Evolutionary conservation across 2,888 invertebrate species (phyloP).

Genomic region (Chesias legatella): DNA sequence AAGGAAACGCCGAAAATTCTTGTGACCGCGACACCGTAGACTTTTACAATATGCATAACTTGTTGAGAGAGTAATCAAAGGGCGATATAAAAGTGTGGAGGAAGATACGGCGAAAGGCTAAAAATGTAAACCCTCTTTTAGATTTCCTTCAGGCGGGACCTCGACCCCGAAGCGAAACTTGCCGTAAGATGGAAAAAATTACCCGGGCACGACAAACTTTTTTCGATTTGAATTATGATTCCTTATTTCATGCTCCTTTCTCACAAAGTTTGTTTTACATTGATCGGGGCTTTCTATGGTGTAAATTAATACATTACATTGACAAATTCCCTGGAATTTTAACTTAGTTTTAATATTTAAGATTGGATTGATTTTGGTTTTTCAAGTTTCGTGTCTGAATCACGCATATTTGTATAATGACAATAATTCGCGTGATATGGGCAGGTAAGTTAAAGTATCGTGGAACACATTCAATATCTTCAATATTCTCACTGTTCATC

Average conservation of each 20-base stretch:
- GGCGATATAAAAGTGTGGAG: constrained; percentile 77
- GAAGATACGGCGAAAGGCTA: constrained; percentile 77
- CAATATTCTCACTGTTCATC: too few relatives aligned
- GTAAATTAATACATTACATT: constrained; percentile 57
- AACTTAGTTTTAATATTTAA: too few relatives aligned
- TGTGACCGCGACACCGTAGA: constrained; percentile 57
- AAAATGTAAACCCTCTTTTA: constrained; percentile 77
- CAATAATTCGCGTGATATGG: too few relatives aligned
- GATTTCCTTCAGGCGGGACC: constrained; percentile 68
- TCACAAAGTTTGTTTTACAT: constrained; percentile 71
- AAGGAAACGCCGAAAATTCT: constrained; percentile 64
- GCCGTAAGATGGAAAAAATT: constrained; percentile 78
- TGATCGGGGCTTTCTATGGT: constrained; percentile 58
- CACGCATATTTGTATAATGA: too few relatives aligned
- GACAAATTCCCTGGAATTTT: constrained; percentile 19
- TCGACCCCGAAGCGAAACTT: constrained; percentile 72
- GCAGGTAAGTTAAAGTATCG: too few relatives aligned
- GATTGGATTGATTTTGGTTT: too few relatives aligned
- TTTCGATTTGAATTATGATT: constrained; percentile 81
- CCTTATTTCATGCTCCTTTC: constrained; percentile 75
- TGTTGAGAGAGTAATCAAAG: constrained; percentile 80
- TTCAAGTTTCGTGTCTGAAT: too few relatives aligned
- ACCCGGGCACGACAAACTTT: constrained; percentile 72
- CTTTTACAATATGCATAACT: constrained; percentile 79
- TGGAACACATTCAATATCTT: too few relatives aligned